phyloP scores from a whole-genome alignment of 2,888 invertebrate genomes.

The Notocelia uddmanniana region DNA sequence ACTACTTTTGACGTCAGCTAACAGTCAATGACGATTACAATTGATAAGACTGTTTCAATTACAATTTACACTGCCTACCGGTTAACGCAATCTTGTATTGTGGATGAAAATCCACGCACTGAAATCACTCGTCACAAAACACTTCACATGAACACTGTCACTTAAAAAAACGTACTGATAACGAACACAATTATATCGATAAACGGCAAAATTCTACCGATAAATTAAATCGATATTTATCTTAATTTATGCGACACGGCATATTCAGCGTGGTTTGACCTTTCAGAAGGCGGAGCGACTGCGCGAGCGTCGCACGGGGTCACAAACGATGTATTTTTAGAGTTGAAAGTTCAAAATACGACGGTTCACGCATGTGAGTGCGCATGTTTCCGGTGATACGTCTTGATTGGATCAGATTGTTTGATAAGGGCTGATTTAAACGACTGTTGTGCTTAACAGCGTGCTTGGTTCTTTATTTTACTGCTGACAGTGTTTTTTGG shows the following conservation, averaged over 20 bases:
- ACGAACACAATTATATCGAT: slow-evolving; percentile 21
- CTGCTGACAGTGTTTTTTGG: neutral
- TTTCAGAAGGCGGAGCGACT: slow-evolving; percentile 81
- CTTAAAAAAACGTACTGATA: neutral
- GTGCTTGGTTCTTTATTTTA: neutral
- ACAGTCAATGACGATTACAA: neutral
- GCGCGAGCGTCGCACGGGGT: slow-evolving; percentile 82
- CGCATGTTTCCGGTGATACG: slow-evolving; percentile 59
- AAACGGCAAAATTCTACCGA: slow-evolving; percentile 23
- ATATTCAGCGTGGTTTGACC: slow-evolving; percentile 79
- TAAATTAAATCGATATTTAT: slow-evolving; percentile 43
- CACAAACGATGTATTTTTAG: slow-evolving; percentile 84
- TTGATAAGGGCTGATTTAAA: slow-evolving; percentile 27
- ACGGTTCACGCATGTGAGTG: slow-evolving; percentile 66
- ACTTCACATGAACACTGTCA: slow-evolving; percentile 22
- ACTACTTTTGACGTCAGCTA: neutral
- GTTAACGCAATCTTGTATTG: neutral
- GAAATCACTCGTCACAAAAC: slow-evolving; percentile 11
- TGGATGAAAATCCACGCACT: slow-evolving; percentile 24
- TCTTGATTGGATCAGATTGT: slow-evolving; percentile 45
- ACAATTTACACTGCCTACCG: slow-evolving; percentile 6
- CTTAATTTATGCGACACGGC: slow-evolving; percentile 52
- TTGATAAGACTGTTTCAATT: neutral
- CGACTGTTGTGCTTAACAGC: neutral
- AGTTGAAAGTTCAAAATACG: slow-evolving; percentile 87